These are phyloP conservation scores for Eubasilissa regina DNA, from an alignment of 1,140 invertebrate species.

Conservation along the genomic window DNA sequence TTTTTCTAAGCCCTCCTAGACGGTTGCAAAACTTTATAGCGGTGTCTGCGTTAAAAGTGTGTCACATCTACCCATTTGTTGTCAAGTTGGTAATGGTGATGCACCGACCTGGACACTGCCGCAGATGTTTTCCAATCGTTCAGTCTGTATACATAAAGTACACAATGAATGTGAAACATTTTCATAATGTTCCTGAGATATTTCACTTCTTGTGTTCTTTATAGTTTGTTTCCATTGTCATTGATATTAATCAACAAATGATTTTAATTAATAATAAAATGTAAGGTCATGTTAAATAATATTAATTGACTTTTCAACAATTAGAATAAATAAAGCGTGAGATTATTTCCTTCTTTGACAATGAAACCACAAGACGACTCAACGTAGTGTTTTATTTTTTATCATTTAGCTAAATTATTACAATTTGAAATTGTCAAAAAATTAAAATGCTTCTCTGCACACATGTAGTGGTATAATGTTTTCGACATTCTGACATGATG, in stretches of 20 bases:
- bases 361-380: slow-evolving; percentile 11
- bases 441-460: slow-evolving; percentile 26
- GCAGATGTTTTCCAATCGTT: slow-evolving; percentile 8
- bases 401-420: slow-evolving; percentile 14
- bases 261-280: neutral
- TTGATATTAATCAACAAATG: slow-evolving; percentile 8
- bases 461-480: slow-evolving; percentile 5
- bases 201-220: slow-evolving; percentile 18
- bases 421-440: neutral
- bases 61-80: neutral
- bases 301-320: neutral
- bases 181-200: neutral
- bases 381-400: slow-evolving; percentile 16
- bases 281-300: neutral
- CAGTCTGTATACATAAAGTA: slow-evolving; percentile 15
- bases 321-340: neutral
- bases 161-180: neutral
- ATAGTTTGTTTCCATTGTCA: slow-evolving; percentile 24
- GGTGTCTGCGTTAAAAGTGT: neutral
- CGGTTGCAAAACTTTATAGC: neutral
- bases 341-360: slow-evolving; percentile 19
- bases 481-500: neutral
- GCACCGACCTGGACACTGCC: neutral
- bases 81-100: neutral
- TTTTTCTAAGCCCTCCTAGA: slow-evolving; percentile 4